Conservation (phyloP, 2,113 vertebrate genomes). For the Corynorhinus townsendii region DNA sequence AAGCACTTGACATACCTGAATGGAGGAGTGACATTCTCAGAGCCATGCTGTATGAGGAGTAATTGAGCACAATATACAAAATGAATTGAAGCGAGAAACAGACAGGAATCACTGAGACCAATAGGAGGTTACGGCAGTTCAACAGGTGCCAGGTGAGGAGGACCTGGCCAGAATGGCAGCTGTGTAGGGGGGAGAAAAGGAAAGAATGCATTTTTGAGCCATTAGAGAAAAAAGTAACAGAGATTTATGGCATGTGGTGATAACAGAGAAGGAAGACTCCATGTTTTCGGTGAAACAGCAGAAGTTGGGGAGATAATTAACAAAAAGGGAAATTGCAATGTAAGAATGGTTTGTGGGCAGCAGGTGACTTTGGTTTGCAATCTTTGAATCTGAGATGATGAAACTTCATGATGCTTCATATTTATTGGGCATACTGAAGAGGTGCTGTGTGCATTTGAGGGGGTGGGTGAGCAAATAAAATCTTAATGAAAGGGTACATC, state of each 20-base stretch:
- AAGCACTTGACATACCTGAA: neutral
- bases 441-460: neutral
- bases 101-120: neutral
- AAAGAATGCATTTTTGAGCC: neutral
- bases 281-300: neutral
- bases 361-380: neutral
- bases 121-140: neutral
- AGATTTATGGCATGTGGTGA: neutral
- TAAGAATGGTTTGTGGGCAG: neutral
- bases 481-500: neutral
- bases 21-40: neutral
- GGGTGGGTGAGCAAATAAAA: neutral
- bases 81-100: neutral
- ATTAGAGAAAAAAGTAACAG: neutral
- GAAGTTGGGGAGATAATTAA: neutral
- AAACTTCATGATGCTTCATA: neutral
- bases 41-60: neutral
- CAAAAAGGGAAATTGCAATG: neutral
- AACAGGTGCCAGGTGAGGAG: neutral
- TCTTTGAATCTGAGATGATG: neutral
- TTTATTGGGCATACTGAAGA: neutral
- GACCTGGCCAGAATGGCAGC: neutral
- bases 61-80: neutral
- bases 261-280: neutral
- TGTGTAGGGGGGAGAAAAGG: neutral